phyloP scores from a whole-genome alignment of 1,140 invertebrate species.

The Drepana arcuata region DNA sequence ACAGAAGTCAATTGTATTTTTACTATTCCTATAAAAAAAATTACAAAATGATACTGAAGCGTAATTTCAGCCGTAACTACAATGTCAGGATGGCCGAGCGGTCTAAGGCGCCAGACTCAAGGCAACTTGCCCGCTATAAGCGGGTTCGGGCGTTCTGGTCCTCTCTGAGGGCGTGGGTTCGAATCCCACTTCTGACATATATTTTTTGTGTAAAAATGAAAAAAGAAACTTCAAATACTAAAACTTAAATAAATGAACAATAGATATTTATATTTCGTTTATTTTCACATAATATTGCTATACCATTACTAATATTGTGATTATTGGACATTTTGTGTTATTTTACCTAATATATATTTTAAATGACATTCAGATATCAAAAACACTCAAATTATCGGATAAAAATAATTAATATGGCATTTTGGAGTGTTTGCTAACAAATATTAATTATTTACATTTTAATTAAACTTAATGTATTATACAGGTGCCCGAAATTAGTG shows the following conservation, averaged over 20 bases:
- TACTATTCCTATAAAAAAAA: too few relatives aligned
- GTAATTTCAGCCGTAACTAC: background rate
- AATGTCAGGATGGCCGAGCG: slow-evolving; percentile 77
- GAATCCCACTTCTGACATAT: slow-evolving; percentile 92
- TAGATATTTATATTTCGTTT: too few relatives aligned
- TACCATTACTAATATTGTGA: too few relatives aligned
- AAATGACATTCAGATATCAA: slow-evolving; percentile 2
- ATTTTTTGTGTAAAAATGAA: too few relatives aligned
- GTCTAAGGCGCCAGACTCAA: slow-evolving; percentile 83
- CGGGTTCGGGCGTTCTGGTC: slow-evolving; percentile 75
- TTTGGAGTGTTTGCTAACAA: slow-evolving; percentile 22
- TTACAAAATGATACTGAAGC: too few relatives aligned
- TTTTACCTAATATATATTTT: background rate
- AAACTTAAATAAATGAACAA: too few relatives aligned
- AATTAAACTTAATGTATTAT: too few relatives aligned
- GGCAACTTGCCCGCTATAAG: slow-evolving; percentile 17
- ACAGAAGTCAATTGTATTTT: too few relatives aligned
- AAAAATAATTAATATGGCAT: slow-evolving; percentile 48
- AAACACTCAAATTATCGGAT: slow-evolving; percentile 9
- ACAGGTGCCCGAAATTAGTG: too few relatives aligned
- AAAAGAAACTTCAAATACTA: too few relatives aligned
- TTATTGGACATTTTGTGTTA: background rate
- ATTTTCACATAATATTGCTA: too few relatives aligned
- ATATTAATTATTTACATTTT: slow-evolving; percentile 41
- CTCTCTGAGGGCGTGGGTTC: slow-evolving; percentile 90